Conservation (phyloP, 2,888 invertebrate species). For the Drosophila vallismaia region DNA sequence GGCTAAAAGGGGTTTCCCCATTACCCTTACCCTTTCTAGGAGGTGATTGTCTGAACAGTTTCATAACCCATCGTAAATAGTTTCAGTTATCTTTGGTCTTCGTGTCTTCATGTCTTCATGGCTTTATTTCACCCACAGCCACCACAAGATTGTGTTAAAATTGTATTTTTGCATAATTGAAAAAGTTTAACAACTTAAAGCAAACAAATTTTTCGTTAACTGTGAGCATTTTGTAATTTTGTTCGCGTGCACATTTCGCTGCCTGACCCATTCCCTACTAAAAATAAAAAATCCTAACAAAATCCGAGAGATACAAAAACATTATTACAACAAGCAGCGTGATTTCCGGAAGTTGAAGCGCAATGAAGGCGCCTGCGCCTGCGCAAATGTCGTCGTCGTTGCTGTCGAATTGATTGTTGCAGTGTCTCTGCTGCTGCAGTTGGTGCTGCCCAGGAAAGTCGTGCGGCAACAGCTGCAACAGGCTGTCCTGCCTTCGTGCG, state of each 20-base stretch:
- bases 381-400: slow-evolving; percentile 66
- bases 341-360: slow-evolving; percentile 77
- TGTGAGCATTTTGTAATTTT: slow-evolving; percentile 67
- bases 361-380: slow-evolving; percentile 64
- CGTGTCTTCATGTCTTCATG: slow-evolving; percentile 40
- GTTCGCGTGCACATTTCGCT: slow-evolving; percentile 65
- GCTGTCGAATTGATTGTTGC: slow-evolving; percentile 69
- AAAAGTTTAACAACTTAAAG: slow-evolving; percentile 60
- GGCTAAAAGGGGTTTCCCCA: background rate
- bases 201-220: slow-evolving; percentile 51
- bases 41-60: slow-evolving; percentile 28
- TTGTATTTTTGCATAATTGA: slow-evolving; percentile 59
- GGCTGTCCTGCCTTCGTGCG: slow-evolving; percentile 73
- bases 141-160: slow-evolving; percentile 42
- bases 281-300: slow-evolving; percentile 23
- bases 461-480: slow-evolving; percentile 72
- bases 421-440: slow-evolving; percentile 12
- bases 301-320: slow-evolving; percentile 44
- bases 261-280: slow-evolving; percentile 47
- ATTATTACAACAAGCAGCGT: slow-evolving; percentile 70
- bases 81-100: slow-evolving; percentile 17
- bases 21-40: slow-evolving; percentile 20
- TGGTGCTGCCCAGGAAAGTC: slow-evolving; percentile 58
- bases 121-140: slow-evolving; percentile 34
- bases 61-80: slow-evolving; percentile 28